Evolutionary conservation across 1,140 invertebrate species (phyloP), one percentile per base, ranked within the genome.

Genomic region (Vanessa tameamea): DNA sequence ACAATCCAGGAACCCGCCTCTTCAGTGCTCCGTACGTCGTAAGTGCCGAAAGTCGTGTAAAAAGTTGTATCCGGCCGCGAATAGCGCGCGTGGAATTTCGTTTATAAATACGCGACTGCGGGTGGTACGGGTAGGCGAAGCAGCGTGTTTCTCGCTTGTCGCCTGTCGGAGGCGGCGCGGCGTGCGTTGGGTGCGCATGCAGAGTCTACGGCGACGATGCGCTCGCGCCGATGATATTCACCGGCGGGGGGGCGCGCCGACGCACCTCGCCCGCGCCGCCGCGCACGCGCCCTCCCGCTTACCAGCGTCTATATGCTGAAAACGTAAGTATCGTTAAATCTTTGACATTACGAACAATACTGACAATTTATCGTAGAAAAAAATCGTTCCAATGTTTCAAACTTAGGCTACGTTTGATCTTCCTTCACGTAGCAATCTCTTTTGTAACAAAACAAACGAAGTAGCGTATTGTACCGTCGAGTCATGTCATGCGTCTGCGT

Each of bases 41-140:
- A 92, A 92, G 90, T 92, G 88, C 88, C 76, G 89, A 90, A 88
- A 91, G 87, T 90, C 90, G 90, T 92, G 90, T 92, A 90, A 91
- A 91, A 92, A 91, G 89, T 89, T 87, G 88, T 91, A 90, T 92
- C 89, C 88, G 88, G 84, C 85, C 75, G 80, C 77, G 81, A 84
- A 86, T 86, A 87, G 81, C 83, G 84, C 80, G 82, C 76, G 83
- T 82, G 87, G 90, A 85, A 90, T 92, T 90, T 80, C 82, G 87
- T 88, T 91, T 92, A 92, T 91, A 90, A 92, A 92, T 92, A 92
- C 85, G 83, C 82, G 80, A 80, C 77, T 78, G 78, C 74, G 76
- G 73, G 72, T 76, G 77, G 69, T 43, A 71, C 70, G 78, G 61
- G 57, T 47, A 65, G 72, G 78, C 74, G 55, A 69, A 50, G 78